phyloP scores from a whole-genome alignment of 2,797 vertebrate genomes.

The Thunnus albacares region DNA sequence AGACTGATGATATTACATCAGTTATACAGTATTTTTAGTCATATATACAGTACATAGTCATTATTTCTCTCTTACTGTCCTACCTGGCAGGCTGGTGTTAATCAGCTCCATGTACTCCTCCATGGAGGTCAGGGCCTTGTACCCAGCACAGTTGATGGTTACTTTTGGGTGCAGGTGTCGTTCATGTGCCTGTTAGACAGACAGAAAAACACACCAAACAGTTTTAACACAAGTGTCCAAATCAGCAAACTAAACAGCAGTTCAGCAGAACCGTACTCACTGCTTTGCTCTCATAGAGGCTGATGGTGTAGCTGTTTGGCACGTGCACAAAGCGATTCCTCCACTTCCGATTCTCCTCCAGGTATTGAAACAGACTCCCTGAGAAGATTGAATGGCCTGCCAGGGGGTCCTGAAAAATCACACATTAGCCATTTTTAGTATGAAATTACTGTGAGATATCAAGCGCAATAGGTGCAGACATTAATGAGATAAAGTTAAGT shows the following conservation, averaged over 20 bases:
- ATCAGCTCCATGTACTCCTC: constrained; percentile 94
- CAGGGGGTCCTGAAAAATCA: constrained; percentile 87
- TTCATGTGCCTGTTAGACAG: constrained; percentile 88
- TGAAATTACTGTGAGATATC: background rate
- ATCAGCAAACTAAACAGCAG: background rate
- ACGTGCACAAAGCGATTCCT: constrained; percentile 93
- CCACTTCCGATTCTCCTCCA: constrained; percentile 97
- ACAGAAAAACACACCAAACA: background rate
- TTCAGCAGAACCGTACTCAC: constrained; percentile 79
- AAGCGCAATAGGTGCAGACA: background rate
- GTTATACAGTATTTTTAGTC: background rate
- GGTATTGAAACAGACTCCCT: constrained; percentile 93
- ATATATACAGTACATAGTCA: background rate
- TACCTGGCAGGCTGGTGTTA: constrained; percentile 91
- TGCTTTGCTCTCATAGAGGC: constrained; percentile 91
- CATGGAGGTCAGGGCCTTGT: constrained; percentile 92
- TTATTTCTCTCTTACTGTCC: background rate
- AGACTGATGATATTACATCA: background rate
- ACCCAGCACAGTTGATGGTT: constrained; percentile 93
- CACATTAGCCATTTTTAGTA: background rate
- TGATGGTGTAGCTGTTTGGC: constrained; percentile 90
- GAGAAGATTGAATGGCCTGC: constrained; percentile 94
- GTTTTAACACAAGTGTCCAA: background rate
- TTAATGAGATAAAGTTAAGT: background rate
- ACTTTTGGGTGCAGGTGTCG: constrained; percentile 88